Evolutionary conservation across 2,113 vertebrate species (phyloP), one percentile per base, ranked within the genome.

Genomic region (Gopherus flavomarginatus): DNA sequence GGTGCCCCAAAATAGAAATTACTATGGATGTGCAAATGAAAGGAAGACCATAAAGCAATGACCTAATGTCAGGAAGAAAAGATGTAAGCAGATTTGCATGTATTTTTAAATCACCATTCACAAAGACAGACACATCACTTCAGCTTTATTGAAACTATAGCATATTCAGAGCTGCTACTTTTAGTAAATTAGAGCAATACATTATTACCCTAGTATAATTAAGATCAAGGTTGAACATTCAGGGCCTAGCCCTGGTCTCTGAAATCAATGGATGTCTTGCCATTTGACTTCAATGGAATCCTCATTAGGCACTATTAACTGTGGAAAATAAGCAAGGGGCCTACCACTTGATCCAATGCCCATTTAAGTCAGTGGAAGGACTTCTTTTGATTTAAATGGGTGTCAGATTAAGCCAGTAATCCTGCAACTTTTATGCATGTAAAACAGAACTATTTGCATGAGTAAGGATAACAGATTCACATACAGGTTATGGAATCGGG

Each of bases 61-160:
- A 98, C 98, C 97, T 98, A 95, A 85, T 98, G 97, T 97, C 98
- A 98, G 97, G 95, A 97, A 97, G 96, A 96, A 98, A 97, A 98
- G 96, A 98, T 97, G 97, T 96, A 97, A 98, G 97, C 96, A 94
- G 96, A 98, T 98, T 98, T 98, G 97, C 97, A 92, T 98, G 97
- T 96, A 96, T 97, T 97, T 96, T 95, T 91, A 86, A 98, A 98
- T 98, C 97, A 96, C 97, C 95, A 97, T 98, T 98, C 97, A 96
- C 93, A 96, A 95, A 98, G 97, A 97, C 96, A 98, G 97, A 98
- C 95, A 97, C 93, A 91, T 97, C 96, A 4, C 91, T 96, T 97
- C 96, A 95, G 87, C 78, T 22, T 87, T 96, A 97, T 95, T 96
- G 95, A 96, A 97, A 97, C 90, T 87, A 89, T 83, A 88, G 95